These are phyloP conservation scores for Mirounga angustirostris DNA, from an alignment of 2,113 vertebrate genomes.

Conservation along the genomic window DNA sequence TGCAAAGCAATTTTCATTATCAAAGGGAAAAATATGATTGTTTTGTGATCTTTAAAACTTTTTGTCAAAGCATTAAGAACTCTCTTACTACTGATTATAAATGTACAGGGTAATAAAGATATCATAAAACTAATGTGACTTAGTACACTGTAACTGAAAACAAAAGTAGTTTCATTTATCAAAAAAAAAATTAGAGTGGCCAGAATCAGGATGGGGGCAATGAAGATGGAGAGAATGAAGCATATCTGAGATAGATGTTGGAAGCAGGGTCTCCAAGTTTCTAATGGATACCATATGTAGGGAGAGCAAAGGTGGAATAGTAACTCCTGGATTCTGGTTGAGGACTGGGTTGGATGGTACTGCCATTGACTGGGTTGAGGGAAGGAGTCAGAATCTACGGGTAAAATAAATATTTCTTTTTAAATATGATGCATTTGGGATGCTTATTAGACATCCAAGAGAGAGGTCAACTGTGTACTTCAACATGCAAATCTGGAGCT, in stretches of 20 bases:
- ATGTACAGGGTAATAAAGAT: neutral
- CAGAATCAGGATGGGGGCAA: neutral
- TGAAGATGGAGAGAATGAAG: neutral
- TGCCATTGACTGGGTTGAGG: neutral
- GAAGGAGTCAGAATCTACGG: neutral
- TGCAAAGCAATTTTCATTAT: neutral
- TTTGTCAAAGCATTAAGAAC: neutral
- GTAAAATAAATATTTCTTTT: constrained; percentile 8
- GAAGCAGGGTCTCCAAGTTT: neutral
- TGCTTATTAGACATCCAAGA: neutral
- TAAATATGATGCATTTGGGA: neutral
- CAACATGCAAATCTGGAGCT: neutral
- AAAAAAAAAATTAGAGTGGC: neutral
- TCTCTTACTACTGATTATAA: neutral
- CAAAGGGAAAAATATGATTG: neutral
- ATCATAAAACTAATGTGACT: neutral
- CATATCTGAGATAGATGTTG: neutral
- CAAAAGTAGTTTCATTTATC: neutral
- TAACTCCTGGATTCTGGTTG: neutral
- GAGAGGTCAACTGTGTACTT: neutral
- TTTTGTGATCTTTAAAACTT: neutral
- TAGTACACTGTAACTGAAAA: neutral
- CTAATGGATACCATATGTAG: neutral
- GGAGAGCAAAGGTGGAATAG: no score
- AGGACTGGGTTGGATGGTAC: neutral